Percentiles rank a stretch among this genome's conserved stretches.
These are phyloP conservation scores for Brachionus paranguensis DNA, from an alignment of 1,140 invertebrate species.

Conservation along the genomic window DNA sequence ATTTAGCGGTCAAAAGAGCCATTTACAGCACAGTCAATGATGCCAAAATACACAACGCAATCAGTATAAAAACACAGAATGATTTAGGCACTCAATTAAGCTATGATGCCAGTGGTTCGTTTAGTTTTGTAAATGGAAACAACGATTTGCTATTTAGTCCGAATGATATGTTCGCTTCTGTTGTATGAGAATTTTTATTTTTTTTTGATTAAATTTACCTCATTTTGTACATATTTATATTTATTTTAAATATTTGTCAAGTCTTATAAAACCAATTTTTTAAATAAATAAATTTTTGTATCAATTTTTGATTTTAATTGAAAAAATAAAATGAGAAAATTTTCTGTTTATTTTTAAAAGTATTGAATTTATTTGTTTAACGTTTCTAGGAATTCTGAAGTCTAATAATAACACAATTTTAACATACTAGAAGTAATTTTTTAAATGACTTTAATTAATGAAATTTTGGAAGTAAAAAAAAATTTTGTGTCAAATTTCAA, in stretches of 20 bases:
- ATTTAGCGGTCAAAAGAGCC: not conserved
- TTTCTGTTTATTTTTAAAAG: no score
- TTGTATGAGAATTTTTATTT: conserved; percentile 25
- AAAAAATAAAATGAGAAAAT: not conserved
- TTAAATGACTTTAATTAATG: no score
- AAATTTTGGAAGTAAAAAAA: no score
- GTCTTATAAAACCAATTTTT: not conserved
- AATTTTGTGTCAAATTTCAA: no score
- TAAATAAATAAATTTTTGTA: not conserved
- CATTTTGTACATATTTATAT: conserved; percentile 26
- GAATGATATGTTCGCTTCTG: conserved; percentile 4
- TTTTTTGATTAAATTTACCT: not conserved
- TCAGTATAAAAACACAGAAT: not conserved
- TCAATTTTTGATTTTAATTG: not conserved
- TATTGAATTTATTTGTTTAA: no score
- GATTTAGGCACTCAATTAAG: not conserved
- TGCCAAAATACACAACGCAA: not conserved
- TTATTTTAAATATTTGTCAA: conserved; percentile 15
- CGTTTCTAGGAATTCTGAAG: no score
- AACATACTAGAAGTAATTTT: no score
- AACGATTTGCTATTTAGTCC: conserved; percentile 23
- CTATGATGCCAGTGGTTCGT: not conserved
- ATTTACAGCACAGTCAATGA: not conserved
- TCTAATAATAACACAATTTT: no score
- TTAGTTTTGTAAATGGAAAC: conserved; percentile 9